A percentile compares a stretch with the other conserved stretches of the same genome.
These are phyloP conservation scores for Platynereis dumerilii DNA, from an alignment of 2,888 invertebrate species.

Conservation along the genomic window DNA sequence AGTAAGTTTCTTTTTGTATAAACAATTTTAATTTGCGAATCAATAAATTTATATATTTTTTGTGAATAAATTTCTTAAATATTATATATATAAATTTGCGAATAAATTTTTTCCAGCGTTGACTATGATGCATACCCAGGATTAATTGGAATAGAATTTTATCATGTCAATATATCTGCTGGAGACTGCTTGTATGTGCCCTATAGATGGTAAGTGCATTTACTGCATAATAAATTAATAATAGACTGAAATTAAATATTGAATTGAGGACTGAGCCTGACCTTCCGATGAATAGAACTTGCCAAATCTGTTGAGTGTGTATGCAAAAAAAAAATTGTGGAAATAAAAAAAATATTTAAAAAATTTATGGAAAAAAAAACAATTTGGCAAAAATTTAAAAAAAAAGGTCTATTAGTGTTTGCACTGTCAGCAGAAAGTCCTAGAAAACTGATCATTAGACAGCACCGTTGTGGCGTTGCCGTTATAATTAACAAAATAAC, in stretches of 20 bases:
- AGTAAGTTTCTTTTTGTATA: conserved; percentile 37
- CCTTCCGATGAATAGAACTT: neutral
- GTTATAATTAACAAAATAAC: no score
- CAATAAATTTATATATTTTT: neutral
- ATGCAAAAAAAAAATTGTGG: neutral
- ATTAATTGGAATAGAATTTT: conserved; percentile 51
- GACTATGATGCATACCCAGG: conserved; percentile 55
- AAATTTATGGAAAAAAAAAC: neutral
- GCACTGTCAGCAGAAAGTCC: no score
- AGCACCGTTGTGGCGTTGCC: no score
- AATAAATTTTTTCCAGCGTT: conserved; percentile 46
- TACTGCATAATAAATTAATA: neutral
- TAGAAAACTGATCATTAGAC: no score
- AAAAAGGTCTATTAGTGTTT: no score
- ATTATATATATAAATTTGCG: no score
- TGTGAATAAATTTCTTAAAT: no score
- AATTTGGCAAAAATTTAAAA: neutral
- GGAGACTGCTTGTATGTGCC: conserved; percentile 61
- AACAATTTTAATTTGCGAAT: neutral
- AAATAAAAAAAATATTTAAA: neutral
- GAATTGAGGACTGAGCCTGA: neutral
- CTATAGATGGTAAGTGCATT: conserved; percentile 52
- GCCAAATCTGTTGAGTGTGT: neutral
- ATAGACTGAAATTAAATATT: neutral
- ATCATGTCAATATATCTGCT: conserved; percentile 47